Evolutionary conservation across 2,113 vertebrate species (phyloP).

Genomic region (Oryzias javanicus): DNA sequence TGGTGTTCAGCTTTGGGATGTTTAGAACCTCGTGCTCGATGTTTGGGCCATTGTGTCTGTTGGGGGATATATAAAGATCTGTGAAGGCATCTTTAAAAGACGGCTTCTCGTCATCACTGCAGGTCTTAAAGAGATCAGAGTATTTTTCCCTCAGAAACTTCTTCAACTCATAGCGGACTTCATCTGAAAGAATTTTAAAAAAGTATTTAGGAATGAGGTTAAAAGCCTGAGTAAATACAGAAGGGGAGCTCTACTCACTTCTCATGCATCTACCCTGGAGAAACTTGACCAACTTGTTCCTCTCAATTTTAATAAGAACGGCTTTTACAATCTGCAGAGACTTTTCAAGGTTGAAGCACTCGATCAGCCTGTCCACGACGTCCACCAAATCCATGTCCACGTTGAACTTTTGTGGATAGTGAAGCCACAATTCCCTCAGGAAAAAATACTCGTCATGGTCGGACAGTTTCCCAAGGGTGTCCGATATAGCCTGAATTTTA

Average conservation of each 20-base stretch:
- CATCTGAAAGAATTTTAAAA: constrained; percentile 54
- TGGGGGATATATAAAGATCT: constrained; percentile 50
- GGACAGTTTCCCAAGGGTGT: constrained; percentile 49
- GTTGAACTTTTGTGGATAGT: constrained; percentile 63
- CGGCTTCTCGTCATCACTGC: constrained; percentile 23
- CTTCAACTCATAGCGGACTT: constrained; percentile 64
- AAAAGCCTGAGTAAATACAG: background rate
- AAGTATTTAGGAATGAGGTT: background rate
- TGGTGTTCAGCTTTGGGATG: constrained; percentile 54
- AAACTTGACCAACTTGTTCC: constrained; percentile 20
- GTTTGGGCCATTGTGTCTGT: constrained; percentile 60
- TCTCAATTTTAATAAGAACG: constrained; percentile 46
- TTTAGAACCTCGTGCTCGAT: constrained; percentile 70
- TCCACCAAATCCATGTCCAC: constrained; percentile 58
- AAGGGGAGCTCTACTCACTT: constrained; percentile 51
- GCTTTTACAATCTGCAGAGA: constrained; percentile 64
- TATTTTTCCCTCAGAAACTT: constrained; percentile 61
- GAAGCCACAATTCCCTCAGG: constrained; percentile 57
- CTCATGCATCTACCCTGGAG: constrained; percentile 47
- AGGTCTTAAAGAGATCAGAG: constrained; percentile 25
- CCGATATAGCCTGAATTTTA: constrained; percentile 57
- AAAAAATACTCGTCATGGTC: constrained; percentile 24
- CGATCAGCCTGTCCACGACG: constrained; percentile 70
- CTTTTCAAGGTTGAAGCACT: constrained; percentile 47
- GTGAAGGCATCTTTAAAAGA: constrained; percentile 52